Evolutionary conservation across 2,797 vertebrate genomes (phyloP).

Genomic region (Apogon talboti): DNA sequence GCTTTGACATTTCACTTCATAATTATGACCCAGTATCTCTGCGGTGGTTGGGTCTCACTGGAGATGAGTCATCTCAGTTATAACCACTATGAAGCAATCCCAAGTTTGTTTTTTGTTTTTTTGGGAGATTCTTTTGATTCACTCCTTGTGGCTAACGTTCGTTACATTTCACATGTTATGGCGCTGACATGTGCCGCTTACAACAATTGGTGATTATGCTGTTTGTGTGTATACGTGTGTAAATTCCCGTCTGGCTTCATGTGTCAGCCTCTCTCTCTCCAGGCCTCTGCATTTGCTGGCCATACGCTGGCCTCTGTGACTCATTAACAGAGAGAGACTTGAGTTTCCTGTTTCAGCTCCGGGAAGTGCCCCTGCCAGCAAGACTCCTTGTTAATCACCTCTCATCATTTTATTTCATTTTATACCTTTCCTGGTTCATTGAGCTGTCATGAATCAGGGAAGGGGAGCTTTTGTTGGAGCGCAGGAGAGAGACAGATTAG

Average conservation of each 20-base stretch:
- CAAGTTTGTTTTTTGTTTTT: constrained; percentile 38
- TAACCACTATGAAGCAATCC: constrained; percentile 48
- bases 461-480: neutral
- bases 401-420: constrained; percentile 49
- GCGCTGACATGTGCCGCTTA: neutral
- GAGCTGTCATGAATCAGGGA: constrained; percentile 4
- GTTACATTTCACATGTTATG: constrained; percentile 16
- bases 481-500: neutral
- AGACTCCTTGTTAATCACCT: constrained; percentile 53
- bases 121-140: constrained; percentile 15
- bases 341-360: constrained; percentile 61
- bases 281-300: constrained; percentile 39
- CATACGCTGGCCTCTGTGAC: constrained; percentile 52
- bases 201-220: neutral
- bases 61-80: constrained; percentile 46
- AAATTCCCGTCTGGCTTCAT: neutral
- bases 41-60: constrained; percentile 9
- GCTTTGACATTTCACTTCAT: constrained; percentile 18
- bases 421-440: constrained; percentile 30
- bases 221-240: constrained; percentile 1
- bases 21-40: constrained; percentile 6
- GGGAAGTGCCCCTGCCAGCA: constrained; percentile 25
- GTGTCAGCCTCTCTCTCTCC: constrained; percentile 33
- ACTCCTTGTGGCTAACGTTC: neutral
- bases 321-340: constrained; percentile 62